phyloP scores from a whole-genome alignment of 2,113 vertebrate genomes.

The Protobothrops mucrosquamatus region DNA sequence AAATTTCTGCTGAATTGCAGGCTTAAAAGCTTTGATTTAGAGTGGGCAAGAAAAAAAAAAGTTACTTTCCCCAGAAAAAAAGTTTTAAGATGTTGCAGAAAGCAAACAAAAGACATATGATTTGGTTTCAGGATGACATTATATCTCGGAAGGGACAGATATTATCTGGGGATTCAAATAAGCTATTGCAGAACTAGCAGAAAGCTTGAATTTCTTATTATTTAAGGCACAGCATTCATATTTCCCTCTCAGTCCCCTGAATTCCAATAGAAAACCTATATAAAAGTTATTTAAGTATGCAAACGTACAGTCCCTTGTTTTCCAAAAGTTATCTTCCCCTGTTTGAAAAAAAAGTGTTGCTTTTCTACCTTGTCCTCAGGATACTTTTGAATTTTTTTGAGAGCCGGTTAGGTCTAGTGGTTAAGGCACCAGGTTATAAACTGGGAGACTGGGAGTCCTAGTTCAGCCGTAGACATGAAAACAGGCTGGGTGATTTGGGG shows the following conservation, averaged over 20 bases:
- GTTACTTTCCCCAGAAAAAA: constrained; percentile 53
- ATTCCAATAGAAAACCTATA: neutral
- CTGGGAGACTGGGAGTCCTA: neutral
- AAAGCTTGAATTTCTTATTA: neutral
- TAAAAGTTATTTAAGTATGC: neutral
- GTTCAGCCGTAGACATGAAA: too few relatives aligned
- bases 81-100: constrained; percentile 52
- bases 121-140: constrained; percentile 44
- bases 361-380: neutral
- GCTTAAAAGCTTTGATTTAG: constrained; percentile 59
- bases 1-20: constrained; percentile 64
- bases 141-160: constrained; percentile 35
- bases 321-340: neutral
- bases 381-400: neutral
- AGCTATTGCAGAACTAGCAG: neutral
- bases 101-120: constrained; percentile 54
- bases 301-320: neutral
- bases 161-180: neutral
- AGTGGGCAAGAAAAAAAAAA: neutral
- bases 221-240: neutral
- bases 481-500: too few relatives aligned
- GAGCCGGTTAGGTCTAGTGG: neutral
- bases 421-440: too few relatives aligned
- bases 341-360: neutral
- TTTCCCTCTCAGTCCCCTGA: neutral